A percentile compares a stretch with the other conserved stretches of the same genome.
Evolutionary conservation across 2,888 invertebrate species (phyloP).

Genomic region (Augiades crinisus): DNA sequence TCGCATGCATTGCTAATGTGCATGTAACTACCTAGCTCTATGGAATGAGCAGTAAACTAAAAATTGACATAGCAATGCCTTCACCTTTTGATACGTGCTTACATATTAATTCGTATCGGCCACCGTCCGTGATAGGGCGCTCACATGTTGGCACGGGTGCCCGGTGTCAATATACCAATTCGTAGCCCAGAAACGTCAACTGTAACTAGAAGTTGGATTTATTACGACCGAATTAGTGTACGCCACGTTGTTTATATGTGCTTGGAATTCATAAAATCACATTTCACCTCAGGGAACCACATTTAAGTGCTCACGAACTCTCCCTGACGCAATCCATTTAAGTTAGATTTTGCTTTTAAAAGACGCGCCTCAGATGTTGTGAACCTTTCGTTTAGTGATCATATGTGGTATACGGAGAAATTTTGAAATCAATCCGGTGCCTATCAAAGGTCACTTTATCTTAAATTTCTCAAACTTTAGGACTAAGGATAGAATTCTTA

Average conservation of each 20-base stretch:
- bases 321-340: background rate
- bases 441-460: too few relatives aligned
- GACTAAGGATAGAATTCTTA: too few relatives aligned
- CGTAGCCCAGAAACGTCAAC: slow-evolving; percentile 73
- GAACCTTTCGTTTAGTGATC: too few relatives aligned
- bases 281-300: slow-evolving; percentile 34
- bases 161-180: slow-evolving; percentile 72
- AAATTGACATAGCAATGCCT: background rate
- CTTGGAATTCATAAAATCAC: slow-evolving; percentile 40
- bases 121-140: slow-evolving; percentile 21
- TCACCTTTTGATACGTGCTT: background rate
- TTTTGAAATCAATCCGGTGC: too few relatives aligned
- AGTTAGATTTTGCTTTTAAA: background rate
- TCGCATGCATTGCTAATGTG: too few relatives aligned
- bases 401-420: too few relatives aligned
- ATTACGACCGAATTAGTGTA: slow-evolving; percentile 69
- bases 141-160: slow-evolving; percentile 65
- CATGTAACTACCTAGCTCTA: too few relatives aligned
- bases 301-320: background rate
- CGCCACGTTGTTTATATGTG: slow-evolving; percentile 55
- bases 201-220: slow-evolving; percentile 64
- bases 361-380: too few relatives aligned
- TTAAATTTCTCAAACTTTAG: too few relatives aligned
- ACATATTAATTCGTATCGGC: slow-evolving; percentile 7
- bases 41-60: background rate